phyloP scores from a whole-genome alignment of 2,888 invertebrate species.

The Geotrupes spiniger region DNA sequence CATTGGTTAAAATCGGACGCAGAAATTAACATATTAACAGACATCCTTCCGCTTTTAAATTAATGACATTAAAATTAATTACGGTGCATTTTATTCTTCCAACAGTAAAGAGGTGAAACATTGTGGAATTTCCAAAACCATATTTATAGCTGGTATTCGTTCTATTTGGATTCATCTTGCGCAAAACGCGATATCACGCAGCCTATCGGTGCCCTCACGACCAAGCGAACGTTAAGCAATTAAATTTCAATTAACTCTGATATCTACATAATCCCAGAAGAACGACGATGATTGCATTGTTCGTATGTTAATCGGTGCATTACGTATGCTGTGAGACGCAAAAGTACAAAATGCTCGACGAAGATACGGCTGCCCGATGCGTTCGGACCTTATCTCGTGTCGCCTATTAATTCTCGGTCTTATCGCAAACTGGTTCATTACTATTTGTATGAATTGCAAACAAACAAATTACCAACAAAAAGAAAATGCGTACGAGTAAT shows the following conservation, averaged over 20 bases:
- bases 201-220: background rate
- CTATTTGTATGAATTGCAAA: too few species aligned
- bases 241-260: background rate
- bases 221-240: background rate
- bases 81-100: too few species aligned
- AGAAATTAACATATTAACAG: too few species aligned
- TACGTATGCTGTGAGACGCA: background rate
- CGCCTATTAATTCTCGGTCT: background rate
- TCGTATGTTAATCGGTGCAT: background rate
- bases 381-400: background rate
- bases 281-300: background rate
- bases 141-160: too few species aligned
- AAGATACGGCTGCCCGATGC: background rate
- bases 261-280: conserved; percentile 2
- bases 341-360: background rate
- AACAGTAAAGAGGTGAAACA: too few species aligned
- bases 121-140: too few species aligned
- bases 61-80: too few species aligned
- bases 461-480: too few species aligned
- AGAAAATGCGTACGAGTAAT: too few species aligned
- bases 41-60: too few species aligned
- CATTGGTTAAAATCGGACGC: too few species aligned
- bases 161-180: too few species aligned
- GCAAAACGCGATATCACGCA: background rate
- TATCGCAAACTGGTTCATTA: conserved; percentile 1